Percentiles rank a stretch among this genome's conserved stretches.
Evolutionary conservation across 2,113 vertebrate genomes (phyloP).

Genomic region (Xiphophorus hellerii): DNA sequence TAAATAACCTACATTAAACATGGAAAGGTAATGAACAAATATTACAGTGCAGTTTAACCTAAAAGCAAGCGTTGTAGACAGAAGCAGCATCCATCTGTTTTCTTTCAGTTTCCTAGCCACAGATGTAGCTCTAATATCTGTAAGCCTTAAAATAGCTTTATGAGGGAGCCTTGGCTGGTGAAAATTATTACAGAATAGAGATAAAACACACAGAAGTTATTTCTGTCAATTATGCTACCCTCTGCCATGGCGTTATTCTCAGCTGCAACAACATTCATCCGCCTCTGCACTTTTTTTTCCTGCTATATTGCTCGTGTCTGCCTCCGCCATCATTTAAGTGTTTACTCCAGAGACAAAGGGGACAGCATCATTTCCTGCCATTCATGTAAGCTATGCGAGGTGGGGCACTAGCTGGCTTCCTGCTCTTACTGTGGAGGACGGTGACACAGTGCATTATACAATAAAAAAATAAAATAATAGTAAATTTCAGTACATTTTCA

Average conservation of each 20-base stretch:
- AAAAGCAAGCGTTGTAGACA: neutral
- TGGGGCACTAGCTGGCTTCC: neutral
- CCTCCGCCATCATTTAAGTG: neutral
- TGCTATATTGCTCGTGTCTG: neutral
- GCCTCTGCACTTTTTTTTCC: neutral
- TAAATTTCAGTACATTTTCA: neutral
- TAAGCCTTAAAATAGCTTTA: neutral
- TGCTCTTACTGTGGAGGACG: neutral
- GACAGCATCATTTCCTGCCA: neutral
- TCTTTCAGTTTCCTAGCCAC: neutral
- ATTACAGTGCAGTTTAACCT: neutral
- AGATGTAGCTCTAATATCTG: neutral
- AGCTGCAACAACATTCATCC: neutral
- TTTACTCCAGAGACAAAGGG: constrained; percentile 5
- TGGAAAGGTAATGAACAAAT: neutral
- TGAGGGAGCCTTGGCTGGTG: neutral
- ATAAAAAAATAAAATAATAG: neutral
- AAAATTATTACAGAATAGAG: neutral
- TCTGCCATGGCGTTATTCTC: neutral
- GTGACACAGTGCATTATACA: neutral
- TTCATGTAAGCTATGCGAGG: neutral
- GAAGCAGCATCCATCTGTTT: constrained; percentile 6
- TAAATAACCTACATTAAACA: neutral
- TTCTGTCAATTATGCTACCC: neutral
- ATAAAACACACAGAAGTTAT: neutral